Evolutionary conservation across 2,888 invertebrate genomes (phyloP).

Genomic region (Acanthosepion lycidas): DNA sequence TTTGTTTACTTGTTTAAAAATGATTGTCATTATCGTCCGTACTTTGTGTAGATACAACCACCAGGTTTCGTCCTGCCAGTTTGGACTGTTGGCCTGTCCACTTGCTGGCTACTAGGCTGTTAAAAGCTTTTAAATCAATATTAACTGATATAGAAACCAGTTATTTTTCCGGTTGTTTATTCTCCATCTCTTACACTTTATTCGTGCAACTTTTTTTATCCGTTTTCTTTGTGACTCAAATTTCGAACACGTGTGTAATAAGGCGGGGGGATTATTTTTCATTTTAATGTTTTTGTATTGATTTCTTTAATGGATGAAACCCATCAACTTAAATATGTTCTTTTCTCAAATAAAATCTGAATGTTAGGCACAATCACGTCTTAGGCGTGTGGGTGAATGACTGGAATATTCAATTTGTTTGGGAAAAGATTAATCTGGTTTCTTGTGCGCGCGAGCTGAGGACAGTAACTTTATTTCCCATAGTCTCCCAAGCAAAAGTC

Average conservation of each 20-base stretch:
- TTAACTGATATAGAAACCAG: conserved; percentile 2
- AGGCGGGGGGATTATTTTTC: too few relatives aligned
- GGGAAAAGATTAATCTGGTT: too few relatives aligned
- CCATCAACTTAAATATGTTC: too few relatives aligned
- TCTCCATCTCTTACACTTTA: not conserved
- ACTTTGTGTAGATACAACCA: not conserved
- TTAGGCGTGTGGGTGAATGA: too few relatives aligned
- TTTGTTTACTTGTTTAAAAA: not conserved
- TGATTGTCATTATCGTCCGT: not conserved
- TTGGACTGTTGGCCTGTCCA: not conserved
- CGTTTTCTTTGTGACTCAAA: not conserved
- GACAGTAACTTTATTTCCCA: too few relatives aligned
- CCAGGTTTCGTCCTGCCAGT: not conserved
- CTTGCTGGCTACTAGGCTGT: conserved; percentile 33
- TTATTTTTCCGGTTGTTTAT: not conserved
- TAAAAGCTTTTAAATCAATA: not conserved
- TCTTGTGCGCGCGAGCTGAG: too few relatives aligned
- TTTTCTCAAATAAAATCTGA: too few relatives aligned
- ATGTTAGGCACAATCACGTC: too few relatives aligned
- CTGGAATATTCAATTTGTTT: too few relatives aligned
- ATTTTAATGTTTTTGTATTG: too few relatives aligned
- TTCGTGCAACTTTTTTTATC: not conserved
- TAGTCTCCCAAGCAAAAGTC: too few relatives aligned
- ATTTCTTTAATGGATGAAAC: too few relatives aligned
- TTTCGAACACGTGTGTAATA: not conserved